A percentile compares a stretch with the other conserved stretches of the same genome.
These are phyloP conservation scores for Andrena flavipes DNA, from an alignment of 2,888 invertebrate species.

Conservation along the genomic window DNA sequence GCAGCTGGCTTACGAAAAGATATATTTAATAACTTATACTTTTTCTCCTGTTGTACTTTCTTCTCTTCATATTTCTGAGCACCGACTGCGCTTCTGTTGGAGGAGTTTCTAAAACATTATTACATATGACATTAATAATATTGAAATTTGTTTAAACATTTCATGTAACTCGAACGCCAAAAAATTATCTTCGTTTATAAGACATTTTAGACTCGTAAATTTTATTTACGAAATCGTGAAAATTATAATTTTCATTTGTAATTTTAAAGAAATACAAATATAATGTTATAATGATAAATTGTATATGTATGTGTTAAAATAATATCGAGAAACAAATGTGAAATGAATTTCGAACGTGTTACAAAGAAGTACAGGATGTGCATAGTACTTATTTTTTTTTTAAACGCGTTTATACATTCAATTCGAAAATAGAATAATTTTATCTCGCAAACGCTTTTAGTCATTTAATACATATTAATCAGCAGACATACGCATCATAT, in stretches of 20 bases:
- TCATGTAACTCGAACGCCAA: no score
- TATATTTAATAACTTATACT: slow-evolving; percentile 91
- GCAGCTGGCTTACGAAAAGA: slow-evolving; percentile 91
- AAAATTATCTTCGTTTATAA: no score
- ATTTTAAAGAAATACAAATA: no score
- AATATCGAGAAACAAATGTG: not conserved
- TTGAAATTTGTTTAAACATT: not conserved
- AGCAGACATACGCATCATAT: slow-evolving; percentile 75
- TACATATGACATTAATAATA: not conserved
- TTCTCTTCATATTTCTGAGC: slow-evolving; percentile 88
- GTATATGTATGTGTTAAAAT: no score
- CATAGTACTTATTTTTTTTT: not conserved
- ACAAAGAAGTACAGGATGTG: not conserved
- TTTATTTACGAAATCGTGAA: no score
- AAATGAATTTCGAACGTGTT: not conserved
- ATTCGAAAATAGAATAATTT: not conserved
- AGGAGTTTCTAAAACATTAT: slow-evolving; percentile 62
- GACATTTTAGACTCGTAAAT: no score
- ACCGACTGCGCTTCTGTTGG: slow-evolving; percentile 40
- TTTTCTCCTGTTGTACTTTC: slow-evolving; percentile 91
- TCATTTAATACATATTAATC: not conserved
- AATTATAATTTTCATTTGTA: no score
- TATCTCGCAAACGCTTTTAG: not conserved
- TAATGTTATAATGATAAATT: no score
- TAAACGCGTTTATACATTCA: no score